Base-by-base conservation (phyloP, 2,113 vertebrate species). In the Oceanites oceanicus region DNA sequence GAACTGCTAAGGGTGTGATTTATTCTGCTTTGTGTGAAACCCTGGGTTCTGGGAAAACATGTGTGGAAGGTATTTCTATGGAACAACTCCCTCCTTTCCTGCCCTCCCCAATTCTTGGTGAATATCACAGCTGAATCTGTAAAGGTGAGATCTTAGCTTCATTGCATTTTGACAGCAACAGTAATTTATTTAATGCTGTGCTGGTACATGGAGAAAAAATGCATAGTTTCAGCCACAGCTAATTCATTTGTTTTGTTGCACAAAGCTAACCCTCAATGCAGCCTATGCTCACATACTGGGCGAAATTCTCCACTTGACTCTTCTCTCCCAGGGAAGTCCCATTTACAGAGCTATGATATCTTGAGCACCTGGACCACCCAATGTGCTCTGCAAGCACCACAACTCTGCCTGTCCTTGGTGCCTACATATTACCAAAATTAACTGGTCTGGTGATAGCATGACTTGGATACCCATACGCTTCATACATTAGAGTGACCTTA, bases 1-100 rank as follows among this genome's bases (percentile, higher is more conserved):
- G 94, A 96, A 94, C 88, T 90, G 81, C 73, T 83, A 93, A 93
- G 87, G 85, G 79, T 86, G 78, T 94, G 79, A 96, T 97, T 98
- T 97, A 45, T 95, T 97, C 94, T 96, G 92, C 94, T 95, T 96
- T 92, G 77, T 81, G 62, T 52, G 93, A 96, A 96, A 97, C 83
- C 63, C 87, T 89, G 74, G 89, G 87, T 45, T 95, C 61, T 94
- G 58, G 67, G 83, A 87, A 78, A 84, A 94, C 78, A 70, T 59
- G 34, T 47, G 83, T 80, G 70, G 92, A 96, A 91, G 89, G 77
- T 84, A 61, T 68, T 91, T 94, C 84, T 84, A 30, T 15, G n/a
- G 66, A 89, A 72, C 36, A 66, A 65, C 34, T 88, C 56, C 36
- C 53, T 88, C 52, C 81, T 82, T 88, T 76, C 21, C 50, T 62